A percentile compares a stretch with the other conserved stretches of the same genome.
Conservation (phyloP, 2,888 invertebrate genomes). For the Actias luna region DNA sequence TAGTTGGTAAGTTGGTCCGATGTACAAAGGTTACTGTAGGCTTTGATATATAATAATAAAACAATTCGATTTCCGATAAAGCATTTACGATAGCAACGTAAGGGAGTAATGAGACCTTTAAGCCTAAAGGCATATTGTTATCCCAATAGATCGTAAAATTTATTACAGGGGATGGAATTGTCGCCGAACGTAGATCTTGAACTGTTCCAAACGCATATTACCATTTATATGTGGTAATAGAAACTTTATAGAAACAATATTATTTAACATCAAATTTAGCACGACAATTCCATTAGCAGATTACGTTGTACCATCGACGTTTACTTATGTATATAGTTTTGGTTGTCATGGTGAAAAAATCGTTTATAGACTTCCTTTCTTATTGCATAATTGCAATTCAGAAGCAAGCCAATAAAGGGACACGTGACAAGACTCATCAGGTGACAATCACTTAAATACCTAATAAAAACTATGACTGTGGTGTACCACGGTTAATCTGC, state of each 20-base stretch:
- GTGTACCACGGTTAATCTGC: too few relatives aligned
- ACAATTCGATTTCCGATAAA: slow-evolving; percentile 15
- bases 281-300: background rate
- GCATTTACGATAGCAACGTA: slow-evolving; percentile 16
- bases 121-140: slow-evolving; percentile 7
- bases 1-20: background rate
- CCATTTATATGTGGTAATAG: background rate
- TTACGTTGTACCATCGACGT: background rate
- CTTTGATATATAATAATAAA: background rate
- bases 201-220: background rate
- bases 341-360: too few relatives aligned
- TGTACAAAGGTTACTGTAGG: background rate
- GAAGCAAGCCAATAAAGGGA: too few relatives aligned
- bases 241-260: background rate
- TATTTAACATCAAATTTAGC: background rate
- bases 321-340: too few relatives aligned
- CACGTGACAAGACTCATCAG: too few relatives aligned
- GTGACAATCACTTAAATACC: too few relatives aligned
- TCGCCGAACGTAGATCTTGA: background rate
- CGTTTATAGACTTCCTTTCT: too few relatives aligned
- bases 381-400: too few relatives aligned
- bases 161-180: slow-evolving; percentile 7
- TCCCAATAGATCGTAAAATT: slow-evolving; percentile 12
- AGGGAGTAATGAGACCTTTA: slow-evolving; percentile 11
- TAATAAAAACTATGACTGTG: too few relatives aligned